These are phyloP conservation scores for Acanthacorydalis orientalis DNA, from an alignment of 2,888 invertebrate genomes.

Conservation along the genomic window DNA sequence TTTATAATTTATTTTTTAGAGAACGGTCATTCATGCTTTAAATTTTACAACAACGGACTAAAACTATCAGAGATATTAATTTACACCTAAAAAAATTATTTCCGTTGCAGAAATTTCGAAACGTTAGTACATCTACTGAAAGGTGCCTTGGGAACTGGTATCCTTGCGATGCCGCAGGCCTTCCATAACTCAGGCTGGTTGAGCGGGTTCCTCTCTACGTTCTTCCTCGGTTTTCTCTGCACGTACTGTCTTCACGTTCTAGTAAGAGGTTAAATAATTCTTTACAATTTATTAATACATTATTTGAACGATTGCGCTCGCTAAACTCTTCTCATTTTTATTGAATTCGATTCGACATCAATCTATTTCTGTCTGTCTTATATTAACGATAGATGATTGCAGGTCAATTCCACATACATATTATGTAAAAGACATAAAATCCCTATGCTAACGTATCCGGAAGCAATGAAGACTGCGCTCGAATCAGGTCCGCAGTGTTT, in stretches of 20 bases:
- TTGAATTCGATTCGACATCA: too few species aligned
- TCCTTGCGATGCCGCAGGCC: constrained; percentile 88
- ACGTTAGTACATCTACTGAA: constrained; percentile 77
- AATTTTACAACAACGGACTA: too few species aligned
- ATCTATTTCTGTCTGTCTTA: constrained; percentile 7
- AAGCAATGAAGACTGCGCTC: constrained; percentile 64
- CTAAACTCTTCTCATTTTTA: not conserved
- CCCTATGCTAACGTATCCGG: constrained; percentile 68
- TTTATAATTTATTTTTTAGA: too few species aligned
- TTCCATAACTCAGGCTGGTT: constrained; percentile 70
- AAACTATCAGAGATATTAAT: too few species aligned
- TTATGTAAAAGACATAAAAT: constrained; percentile 47
- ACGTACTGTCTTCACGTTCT: constrained; percentile 80
- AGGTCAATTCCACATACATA: constrained; percentile 38
- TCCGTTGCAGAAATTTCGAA: constrained; percentile 49
- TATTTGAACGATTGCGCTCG: not conserved
- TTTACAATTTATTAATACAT: not conserved
- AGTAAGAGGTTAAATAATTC: constrained; percentile 28
- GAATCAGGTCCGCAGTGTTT: constrained; percentile 52
- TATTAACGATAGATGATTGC: constrained; percentile 8
- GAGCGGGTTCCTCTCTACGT: constrained; percentile 58
- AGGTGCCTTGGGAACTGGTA: constrained; percentile 84
- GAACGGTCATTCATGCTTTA: too few species aligned
- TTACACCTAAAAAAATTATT: too few species aligned
- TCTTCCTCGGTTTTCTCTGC: constrained; percentile 60